A percentile compares a stretch with the other conserved stretches of the same genome.
Conservation (phyloP, 1,140 invertebrate species). For the Goniozus legneri region DNA sequence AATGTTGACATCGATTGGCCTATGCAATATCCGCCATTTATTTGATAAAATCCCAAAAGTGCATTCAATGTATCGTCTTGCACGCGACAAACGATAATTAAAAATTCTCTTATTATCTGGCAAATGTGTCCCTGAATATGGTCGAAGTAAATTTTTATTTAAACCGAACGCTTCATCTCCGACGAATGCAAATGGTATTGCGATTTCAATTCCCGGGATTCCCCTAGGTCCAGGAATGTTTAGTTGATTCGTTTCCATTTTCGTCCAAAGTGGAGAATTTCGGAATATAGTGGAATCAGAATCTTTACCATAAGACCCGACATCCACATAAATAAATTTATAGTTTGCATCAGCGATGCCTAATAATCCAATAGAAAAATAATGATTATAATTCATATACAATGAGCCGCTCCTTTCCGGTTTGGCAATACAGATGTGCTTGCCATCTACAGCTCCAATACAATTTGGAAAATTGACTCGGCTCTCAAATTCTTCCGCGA, state of each 20-base stretch:
- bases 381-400: too few species aligned
- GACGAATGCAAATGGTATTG: neutral
- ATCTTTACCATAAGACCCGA: neutral
- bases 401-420: too few species aligned
- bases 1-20: neutral
- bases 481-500: slow-evolving; percentile 1
- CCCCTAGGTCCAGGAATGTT: neutral
- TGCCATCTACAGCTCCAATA: slow-evolving; percentile 17
- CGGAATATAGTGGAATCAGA: neutral
- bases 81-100: slow-evolving; percentile 6
- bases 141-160: neutral
- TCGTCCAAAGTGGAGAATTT: neutral
- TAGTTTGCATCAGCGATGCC: too few species aligned
- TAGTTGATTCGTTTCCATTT: neutral
- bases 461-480: slow-evolving; percentile 6
- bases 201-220: neutral
- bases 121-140: neutral
- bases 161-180: slow-evolving; percentile 9
- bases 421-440: too few species aligned
- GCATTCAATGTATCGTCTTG: neutral
- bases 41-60: slow-evolving; percentile 8
- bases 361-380: too few species aligned
- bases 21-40: slow-evolving; percentile 12
- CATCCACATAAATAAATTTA: neutral
- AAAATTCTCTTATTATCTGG: slow-evolving; percentile 1